Conservation (phyloP, 2,797 vertebrate species). For the Halcyon badia region DNA sequence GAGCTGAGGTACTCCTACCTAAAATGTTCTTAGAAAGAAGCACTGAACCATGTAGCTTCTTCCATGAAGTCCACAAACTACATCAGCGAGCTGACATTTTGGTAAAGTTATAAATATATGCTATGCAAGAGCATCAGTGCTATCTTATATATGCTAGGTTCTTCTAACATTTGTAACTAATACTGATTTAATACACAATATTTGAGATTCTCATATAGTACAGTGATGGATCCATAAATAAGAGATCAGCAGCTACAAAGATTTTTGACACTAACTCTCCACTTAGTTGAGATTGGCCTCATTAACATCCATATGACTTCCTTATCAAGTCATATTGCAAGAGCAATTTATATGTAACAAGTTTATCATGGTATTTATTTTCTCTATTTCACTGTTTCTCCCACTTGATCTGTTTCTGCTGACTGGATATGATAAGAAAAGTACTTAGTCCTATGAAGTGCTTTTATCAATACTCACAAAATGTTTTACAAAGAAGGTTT, state of each 20-base stretch:
- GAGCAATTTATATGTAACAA: background rate
- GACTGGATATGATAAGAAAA: background rate
- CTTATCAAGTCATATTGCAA: background rate
- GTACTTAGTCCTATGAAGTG: background rate
- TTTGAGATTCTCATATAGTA: background rate
- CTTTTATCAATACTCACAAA: background rate
- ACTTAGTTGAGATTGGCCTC: background rate
- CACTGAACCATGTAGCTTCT: background rate
- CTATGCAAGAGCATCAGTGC: background rate
- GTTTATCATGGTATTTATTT: background rate
- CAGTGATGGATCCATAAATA: background rate
- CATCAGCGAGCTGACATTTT: background rate
- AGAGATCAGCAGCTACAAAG: background rate
- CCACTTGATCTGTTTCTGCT: background rate
- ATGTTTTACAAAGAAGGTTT: slow-evolving; percentile 3
- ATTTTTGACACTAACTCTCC: background rate
- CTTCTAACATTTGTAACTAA: background rate
- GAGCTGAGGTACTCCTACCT: background rate
- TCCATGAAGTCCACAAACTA: background rate
- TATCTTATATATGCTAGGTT: background rate
- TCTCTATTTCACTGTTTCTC: background rate
- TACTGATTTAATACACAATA: background rate
- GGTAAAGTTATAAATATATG: background rate
- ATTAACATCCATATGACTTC: background rate
- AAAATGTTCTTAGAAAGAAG: background rate